These are phyloP conservation scores for Amphiduros pacificus DNA, from an alignment of 2,888 invertebrate genomes.

Conservation along the genomic window DNA sequence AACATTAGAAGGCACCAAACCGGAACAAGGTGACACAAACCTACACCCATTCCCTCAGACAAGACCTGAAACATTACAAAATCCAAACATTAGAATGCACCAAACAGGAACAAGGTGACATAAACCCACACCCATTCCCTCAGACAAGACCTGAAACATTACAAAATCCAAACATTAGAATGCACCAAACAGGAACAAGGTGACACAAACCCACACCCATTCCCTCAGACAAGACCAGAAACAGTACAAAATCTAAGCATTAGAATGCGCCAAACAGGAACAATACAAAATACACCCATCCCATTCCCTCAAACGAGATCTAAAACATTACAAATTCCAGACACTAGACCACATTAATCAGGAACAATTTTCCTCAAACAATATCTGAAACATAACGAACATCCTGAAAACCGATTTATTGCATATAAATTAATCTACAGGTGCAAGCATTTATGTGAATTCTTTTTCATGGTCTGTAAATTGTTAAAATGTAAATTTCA, in stretches of 20 bases:
- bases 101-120: conserved; percentile 21
- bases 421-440: no score
- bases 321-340: no score
- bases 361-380: no score
- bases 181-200: conserved; percentile 19
- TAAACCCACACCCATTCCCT: conserved; percentile 38
- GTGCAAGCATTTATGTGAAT: no score
- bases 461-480: no score
- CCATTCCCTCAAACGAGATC: no score
- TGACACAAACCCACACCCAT: conserved; percentile 34
- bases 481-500: no score
- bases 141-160: conserved; percentile 8
- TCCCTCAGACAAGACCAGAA: conserved; percentile 25
- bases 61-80: conserved; percentile 6
- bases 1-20: neutral
- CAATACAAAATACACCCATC: no score
- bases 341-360: no score
- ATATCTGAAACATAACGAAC: no score
- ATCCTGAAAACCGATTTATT: no score
- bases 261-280: neutral
- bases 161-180: neutral
- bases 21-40: conserved; percentile 25
- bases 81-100: neutral
- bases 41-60: conserved; percentile 37
- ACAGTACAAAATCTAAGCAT: neutral